Conservation (phyloP, 2,888 invertebrate genomes). For the Operophtera brumata region DNA sequence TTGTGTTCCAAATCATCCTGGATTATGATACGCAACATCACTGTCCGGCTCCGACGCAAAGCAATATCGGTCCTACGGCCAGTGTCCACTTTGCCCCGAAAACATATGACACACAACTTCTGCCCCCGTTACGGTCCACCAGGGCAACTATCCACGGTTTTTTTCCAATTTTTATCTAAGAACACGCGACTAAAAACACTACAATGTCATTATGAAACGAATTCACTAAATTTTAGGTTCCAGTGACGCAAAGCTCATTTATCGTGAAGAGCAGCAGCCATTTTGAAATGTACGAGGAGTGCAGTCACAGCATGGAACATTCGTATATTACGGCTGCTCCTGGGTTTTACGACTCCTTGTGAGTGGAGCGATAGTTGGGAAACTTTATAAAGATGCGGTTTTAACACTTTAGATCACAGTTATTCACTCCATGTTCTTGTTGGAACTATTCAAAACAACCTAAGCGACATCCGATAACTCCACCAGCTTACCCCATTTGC, state of each 20-base stretch:
- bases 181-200: conserved; percentile 66
- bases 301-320: conserved; percentile 81
- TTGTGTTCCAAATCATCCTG: conserved; percentile 75
- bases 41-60: conserved; percentile 74
- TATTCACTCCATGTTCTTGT: conserved; percentile 74
- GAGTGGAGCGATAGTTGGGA: conserved; percentile 54
- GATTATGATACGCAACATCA: conserved; percentile 75
- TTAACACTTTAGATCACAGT: conserved; percentile 70
- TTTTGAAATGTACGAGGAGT: conserved; percentile 82
- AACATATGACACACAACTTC: conserved; percentile 79
- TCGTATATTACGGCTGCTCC: conserved; percentile 69
- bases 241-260: conserved; percentile 82
- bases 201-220: conserved; percentile 64
- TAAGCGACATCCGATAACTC: conserved; percentile 81
- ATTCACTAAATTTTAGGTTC: conserved; percentile 76
- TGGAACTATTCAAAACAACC: conserved; percentile 81
- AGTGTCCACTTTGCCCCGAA: conserved; percentile 75
- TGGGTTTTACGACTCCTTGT: conserved; percentile 52
- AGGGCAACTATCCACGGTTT: conserved; percentile 57
- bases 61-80: conserved; percentile 78
- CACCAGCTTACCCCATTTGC: conserved; percentile 87
- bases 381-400: conserved; percentile 72
- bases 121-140: conserved; percentile 59
- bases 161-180: conserved; percentile 65
- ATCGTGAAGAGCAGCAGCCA: conserved; percentile 82